phyloP scores from a whole-genome alignment of 64 coral and sea anemone species.

The Dendrophyllia cribrosa region DNA sequence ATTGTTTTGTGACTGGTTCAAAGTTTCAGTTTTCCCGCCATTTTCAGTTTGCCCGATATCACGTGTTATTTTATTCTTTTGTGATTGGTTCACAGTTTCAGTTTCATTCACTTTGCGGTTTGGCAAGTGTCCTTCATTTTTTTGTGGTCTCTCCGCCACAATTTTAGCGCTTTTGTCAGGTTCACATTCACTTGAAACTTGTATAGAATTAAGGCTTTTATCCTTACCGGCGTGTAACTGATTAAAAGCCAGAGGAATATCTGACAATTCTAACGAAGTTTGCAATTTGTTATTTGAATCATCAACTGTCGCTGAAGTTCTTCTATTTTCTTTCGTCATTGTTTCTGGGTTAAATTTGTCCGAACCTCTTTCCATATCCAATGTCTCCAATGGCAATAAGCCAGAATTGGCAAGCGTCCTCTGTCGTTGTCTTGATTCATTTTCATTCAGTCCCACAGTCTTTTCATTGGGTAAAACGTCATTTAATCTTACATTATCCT shows the following conservation, averaged over 20 bases:
- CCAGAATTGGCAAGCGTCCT: background rate
- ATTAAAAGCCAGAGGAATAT: background rate
- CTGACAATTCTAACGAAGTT: slow-evolving; percentile 1
- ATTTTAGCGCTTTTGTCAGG: background rate
- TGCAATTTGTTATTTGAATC: background rate
- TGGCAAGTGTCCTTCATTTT: background rate
- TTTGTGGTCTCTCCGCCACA: background rate
- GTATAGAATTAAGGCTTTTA: background rate
- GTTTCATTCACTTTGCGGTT: background rate
- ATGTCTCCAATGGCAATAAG: background rate
- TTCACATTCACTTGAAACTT: background rate
- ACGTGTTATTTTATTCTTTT: background rate
- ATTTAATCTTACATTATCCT: background rate
- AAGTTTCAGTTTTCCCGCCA: background rate
- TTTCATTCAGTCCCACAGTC: background rate
- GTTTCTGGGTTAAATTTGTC: background rate
- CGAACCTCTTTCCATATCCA: too few relatives aligned
- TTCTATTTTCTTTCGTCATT: background rate
- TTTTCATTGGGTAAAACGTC: background rate
- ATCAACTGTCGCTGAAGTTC: background rate
- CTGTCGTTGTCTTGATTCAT: background rate
- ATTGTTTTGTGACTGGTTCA: background rate
- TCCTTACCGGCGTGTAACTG: background rate
- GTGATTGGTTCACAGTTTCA: background rate
- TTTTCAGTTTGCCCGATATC: background rate